Conservation (phyloP, 2,113 vertebrate species). For the Noturus placidus region DNA sequence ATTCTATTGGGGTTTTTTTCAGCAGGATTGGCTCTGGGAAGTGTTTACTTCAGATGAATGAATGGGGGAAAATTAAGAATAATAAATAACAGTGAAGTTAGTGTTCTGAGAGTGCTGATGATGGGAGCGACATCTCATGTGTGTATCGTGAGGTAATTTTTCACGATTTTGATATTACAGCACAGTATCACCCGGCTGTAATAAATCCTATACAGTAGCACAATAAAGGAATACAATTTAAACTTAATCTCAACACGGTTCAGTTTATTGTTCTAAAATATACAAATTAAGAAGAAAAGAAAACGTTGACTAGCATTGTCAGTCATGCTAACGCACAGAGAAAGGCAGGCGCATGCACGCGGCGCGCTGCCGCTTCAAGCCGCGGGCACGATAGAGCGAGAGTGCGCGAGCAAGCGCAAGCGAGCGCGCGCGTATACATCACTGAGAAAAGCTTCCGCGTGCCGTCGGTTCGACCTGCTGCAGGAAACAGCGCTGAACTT, state of each 20-base stretch:
- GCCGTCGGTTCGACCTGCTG: constrained; percentile 1
- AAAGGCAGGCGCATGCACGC: neutral
- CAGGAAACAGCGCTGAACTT: neutral
- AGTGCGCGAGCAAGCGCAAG: neutral
- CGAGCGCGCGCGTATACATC: neutral
- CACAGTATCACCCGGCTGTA: neutral
- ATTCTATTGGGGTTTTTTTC: too few relatives aligned
- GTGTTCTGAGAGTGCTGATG: neutral
- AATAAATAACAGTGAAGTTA: too few relatives aligned
- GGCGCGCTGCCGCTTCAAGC: neutral
- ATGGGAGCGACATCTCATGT: neutral
- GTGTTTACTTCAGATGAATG: neutral
- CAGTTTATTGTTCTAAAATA: neutral
- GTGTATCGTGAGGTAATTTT: neutral
- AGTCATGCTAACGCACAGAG: too few relatives aligned
- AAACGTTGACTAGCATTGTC: neutral
- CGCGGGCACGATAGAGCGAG: neutral
- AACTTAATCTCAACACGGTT: neutral
- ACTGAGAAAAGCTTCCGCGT: neutral
- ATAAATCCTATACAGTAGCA: neutral
- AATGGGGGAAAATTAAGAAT: neutral
- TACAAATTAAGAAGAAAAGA: neutral
- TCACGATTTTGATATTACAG: neutral
- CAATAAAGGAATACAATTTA: neutral
- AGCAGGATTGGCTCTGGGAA: too few relatives aligned